Percentiles rank a stretch among this genome's conserved stretches.
phyloP scores from a whole-genome alignment of 2,888 invertebrate genomes.

The Ceramica pisi region DNA sequence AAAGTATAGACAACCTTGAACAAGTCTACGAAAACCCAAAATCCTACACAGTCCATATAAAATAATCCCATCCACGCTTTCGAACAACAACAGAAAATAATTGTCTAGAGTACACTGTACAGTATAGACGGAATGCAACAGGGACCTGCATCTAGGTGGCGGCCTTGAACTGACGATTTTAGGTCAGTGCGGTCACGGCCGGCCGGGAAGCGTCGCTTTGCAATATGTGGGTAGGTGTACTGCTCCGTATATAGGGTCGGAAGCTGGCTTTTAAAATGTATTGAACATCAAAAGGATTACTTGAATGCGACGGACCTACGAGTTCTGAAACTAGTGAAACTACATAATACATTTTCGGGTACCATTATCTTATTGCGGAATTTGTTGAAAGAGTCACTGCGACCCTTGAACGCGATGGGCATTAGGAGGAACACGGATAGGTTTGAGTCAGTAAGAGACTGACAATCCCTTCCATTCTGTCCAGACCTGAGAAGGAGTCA shows the following conservation, averaged over 20 bases:
- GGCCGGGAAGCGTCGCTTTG: slow-evolving; percentile 42
- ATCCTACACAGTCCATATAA: not conserved
- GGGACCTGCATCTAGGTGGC: slow-evolving; percentile 62
- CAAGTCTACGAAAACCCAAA: not conserved
- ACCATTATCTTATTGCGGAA: no score
- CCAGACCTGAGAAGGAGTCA: no score
- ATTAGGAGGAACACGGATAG: no score
- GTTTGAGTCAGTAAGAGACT: no score
- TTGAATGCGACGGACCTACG: no score
- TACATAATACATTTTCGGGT: no score
- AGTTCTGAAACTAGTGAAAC: no score
- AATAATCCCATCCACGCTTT: not conserved
- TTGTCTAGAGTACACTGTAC: slow-evolving; percentile 14
- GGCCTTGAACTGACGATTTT: slow-evolving; percentile 68
- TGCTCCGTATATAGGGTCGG: not conserved
- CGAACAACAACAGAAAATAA: slow-evolving; percentile 21
- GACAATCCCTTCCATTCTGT: no score
- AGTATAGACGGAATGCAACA: slow-evolving; percentile 59
- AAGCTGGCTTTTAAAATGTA: not conserved
- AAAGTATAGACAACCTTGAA: not conserved
- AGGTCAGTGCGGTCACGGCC: slow-evolving; percentile 64
- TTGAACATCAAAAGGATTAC: not conserved
- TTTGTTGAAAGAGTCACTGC: no score
- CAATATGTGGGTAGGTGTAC: slow-evolving; percentile 19
- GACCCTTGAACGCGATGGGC: no score